phyloP scores from a whole-genome alignment of 2,113 vertebrate species.

The Lophochroa leadbeateri region DNA sequence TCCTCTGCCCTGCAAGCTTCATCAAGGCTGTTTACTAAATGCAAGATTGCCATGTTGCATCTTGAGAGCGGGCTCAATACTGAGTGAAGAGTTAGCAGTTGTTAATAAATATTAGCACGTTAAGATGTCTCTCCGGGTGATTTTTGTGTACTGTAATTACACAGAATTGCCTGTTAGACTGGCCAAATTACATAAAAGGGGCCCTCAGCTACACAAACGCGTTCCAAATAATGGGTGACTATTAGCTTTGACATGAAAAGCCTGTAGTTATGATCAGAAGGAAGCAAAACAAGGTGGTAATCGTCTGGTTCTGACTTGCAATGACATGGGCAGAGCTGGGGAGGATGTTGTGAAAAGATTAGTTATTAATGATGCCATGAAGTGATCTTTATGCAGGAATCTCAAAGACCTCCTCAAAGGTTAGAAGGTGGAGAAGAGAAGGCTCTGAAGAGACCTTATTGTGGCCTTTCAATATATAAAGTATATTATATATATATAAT shows the following conservation, averaged over 20 bases:
- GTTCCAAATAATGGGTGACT: not conserved
- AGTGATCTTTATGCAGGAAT: not conserved
- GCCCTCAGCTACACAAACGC: not conserved
- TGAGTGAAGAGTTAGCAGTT: not conserved
- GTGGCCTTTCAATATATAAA: not conserved
- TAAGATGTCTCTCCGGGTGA: constrained; percentile 45
- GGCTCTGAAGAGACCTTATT: not conserved
- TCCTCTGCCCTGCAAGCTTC: not conserved
- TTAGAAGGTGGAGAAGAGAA: not conserved
- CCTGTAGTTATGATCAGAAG: not conserved
- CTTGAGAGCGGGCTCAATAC: not conserved
- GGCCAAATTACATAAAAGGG: constrained; percentile 18
- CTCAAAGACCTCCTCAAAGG: not conserved
- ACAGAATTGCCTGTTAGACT: constrained; percentile 14
- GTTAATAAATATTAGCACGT: constrained; percentile 41
- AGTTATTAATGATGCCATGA: not conserved
- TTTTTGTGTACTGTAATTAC: constrained; percentile 51
- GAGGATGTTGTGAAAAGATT: not conserved
- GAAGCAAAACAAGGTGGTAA: not conserved
- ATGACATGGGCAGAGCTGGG: not conserved
- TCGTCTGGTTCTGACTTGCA: not conserved
- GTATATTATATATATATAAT: not conserved
- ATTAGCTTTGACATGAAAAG: not conserved
- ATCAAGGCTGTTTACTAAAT: not conserved
- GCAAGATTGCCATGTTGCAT: not conserved